phyloP scores from a whole-genome alignment of 2,113 vertebrate species.

The Brachionichthys hirsutus region DNA sequence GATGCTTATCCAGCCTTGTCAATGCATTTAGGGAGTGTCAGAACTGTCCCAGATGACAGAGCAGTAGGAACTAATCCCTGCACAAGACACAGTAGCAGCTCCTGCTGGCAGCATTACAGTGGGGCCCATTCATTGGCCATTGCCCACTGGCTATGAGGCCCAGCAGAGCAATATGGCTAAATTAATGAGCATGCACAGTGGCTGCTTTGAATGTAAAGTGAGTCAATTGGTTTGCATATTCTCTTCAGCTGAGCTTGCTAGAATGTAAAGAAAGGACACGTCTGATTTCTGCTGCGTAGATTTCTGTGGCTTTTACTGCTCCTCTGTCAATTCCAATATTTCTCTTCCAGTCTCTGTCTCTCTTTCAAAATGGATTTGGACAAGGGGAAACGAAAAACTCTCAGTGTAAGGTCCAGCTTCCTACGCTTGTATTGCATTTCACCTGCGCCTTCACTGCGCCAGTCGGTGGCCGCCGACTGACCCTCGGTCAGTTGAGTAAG shows the following conservation, averaged over 20 bases:
- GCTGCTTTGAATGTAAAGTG: slow-evolving; percentile 47
- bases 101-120: slow-evolving; percentile 48
- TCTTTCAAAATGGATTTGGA: not conserved
- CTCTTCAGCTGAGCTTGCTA: slow-evolving; percentile 30
- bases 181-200: slow-evolving; percentile 51
- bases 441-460: too few relatives aligned
- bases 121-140: slow-evolving; percentile 45
- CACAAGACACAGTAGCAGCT: slow-evolving; percentile 25
- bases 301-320: not conserved
- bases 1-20: not conserved
- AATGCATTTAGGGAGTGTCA: slow-evolving; percentile 9
- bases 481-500: too few relatives aligned
- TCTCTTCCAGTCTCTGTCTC: not conserved
- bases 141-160: slow-evolving; percentile 52
- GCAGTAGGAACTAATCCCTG: slow-evolving; percentile 23
- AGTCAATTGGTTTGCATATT: slow-evolving; percentile 43
- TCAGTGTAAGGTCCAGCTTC: too few relatives aligned
- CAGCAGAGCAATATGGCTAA: slow-evolving; percentile 45
- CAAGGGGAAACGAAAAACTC: too few relatives aligned
- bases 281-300: slow-evolving; percentile 30
- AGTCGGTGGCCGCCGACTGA: too few relatives aligned
- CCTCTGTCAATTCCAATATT: not conserved
- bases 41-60: slow-evolving; percentile 11
- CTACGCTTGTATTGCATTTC: too few relatives aligned
- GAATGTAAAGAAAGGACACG: slow-evolving; percentile 19